Evolutionary conservation across 1,140 invertebrate species (phyloP).

Genomic region (Onthophagus taurus): DNA sequence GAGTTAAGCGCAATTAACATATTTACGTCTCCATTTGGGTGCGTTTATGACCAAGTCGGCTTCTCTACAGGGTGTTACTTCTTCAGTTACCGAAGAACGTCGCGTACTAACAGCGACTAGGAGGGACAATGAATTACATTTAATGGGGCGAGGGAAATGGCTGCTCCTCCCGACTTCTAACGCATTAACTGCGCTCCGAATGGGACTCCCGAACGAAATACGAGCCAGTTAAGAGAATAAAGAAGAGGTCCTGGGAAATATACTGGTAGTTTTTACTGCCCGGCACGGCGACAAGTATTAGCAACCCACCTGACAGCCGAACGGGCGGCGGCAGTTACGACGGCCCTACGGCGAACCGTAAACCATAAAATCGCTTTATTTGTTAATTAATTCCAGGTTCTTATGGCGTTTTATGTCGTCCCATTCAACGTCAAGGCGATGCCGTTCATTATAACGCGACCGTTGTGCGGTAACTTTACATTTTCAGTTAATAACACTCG

Average conservation of each 20-base stretch:
- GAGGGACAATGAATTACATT: conserved; percentile 36
- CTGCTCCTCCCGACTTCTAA: conserved; percentile 27
- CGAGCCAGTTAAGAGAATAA: conserved; percentile 35
- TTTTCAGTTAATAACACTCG: not conserved
- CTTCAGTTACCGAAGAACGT: no score
- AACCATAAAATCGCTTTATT: conserved; percentile 33
- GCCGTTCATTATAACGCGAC: not conserved
- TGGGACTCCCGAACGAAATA: conserved; percentile 31
- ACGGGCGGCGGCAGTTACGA: conserved; percentile 20
- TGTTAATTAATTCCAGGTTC: conserved; percentile 33
- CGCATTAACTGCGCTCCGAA: conserved; percentile 33
- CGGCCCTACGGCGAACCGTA: conserved; percentile 25
- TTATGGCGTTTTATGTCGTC: conserved; percentile 22
- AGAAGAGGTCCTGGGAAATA: conserved; percentile 29
- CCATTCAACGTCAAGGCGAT: not conserved
- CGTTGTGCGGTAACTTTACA: conserved; percentile 6
- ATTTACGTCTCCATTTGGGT: conserved; percentile 15
- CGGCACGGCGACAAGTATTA: conserved; percentile 32
- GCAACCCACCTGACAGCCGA: conserved; percentile 29
- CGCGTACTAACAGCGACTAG: no score
- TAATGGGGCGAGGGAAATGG: conserved; percentile 32
- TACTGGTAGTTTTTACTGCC: conserved; percentile 31
- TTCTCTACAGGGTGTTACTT: conserved; percentile 18
- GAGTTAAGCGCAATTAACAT: conserved; percentile 11
- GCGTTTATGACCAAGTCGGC: conserved; percentile 12